Conservation (phyloP, 2,888 invertebrate genomes). For the Cheilosia scutellata region DNA sequence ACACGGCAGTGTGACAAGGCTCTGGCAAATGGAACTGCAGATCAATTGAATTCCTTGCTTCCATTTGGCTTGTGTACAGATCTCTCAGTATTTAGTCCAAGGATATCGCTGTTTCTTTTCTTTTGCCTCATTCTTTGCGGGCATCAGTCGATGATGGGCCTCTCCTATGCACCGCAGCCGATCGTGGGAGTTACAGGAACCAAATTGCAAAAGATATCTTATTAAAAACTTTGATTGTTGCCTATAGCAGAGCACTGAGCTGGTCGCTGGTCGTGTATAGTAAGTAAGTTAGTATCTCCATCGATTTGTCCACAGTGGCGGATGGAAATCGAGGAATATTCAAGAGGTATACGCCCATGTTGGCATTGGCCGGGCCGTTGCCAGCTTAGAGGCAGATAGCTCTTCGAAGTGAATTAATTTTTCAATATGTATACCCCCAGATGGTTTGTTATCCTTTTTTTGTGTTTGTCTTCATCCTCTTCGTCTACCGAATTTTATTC, state of each 20-base stretch:
- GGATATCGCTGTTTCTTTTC: conserved; percentile 33
- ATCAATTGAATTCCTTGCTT: conserved; percentile 74
- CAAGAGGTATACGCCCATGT: conserved; percentile 57
- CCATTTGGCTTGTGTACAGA: conserved; percentile 58
- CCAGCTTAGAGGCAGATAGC: background rate
- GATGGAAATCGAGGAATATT: conserved; percentile 29
- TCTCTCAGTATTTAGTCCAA: conserved; percentile 70
- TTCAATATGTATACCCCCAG: conserved; percentile 47
- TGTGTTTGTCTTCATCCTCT: too few species aligned
- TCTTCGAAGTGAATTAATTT: conserved; percentile 59
- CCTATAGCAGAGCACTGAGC: conserved; percentile 10
- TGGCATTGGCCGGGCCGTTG: background rate
- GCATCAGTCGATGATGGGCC: conserved; percentile 7
- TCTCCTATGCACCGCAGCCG: conserved; percentile 4
- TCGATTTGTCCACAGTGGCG: conserved; percentile 65
- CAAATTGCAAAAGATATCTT: conserved; percentile 69
- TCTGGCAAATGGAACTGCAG: conserved; percentile 63
- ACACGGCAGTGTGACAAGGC: conserved; percentile 72
- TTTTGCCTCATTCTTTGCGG: background rate
- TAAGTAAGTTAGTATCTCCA: conserved; percentile 64
- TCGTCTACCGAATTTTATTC: too few species aligned
- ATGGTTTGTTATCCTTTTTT: too few species aligned
- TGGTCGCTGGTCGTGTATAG: background rate
- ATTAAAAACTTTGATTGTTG: conserved; percentile 60
- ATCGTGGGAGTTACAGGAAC: conserved; percentile 72